These are phyloP conservation scores for Hepsetus odoe DNA, from an alignment of 2,113 vertebrate genomes.

Conservation along the genomic window DNA sequence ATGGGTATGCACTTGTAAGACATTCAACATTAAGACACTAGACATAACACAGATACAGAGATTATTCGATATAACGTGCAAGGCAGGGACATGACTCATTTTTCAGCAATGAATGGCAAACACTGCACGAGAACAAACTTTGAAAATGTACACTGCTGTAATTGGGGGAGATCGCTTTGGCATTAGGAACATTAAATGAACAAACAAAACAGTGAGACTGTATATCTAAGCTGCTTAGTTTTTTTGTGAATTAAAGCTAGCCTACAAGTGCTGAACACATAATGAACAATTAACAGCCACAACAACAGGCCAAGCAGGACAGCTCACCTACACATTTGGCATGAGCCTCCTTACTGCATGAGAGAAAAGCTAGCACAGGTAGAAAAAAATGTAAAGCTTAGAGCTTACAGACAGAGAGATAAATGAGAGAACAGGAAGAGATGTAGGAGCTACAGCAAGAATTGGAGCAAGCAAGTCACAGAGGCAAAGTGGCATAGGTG, in stretches of 20 bases:
- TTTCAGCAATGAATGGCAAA: neutral
- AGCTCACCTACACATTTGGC: slow-evolving; percentile 65
- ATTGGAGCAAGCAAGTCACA: neutral
- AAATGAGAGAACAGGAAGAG: slow-evolving; percentile 42
- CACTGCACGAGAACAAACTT: neutral
- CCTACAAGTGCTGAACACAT: neutral
- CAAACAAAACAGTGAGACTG: neutral
- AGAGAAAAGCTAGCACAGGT: slow-evolving; percentile 73
- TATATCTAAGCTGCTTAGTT: too few species aligned
- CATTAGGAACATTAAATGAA: neutral
- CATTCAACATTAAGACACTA: neutral
- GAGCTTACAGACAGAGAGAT: slow-evolving; percentile 58
- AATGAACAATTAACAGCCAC: neutral
- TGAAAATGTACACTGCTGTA: neutral
- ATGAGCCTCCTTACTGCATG: slow-evolving; percentile 64
- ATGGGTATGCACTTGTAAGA: neutral
- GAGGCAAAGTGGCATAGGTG: slow-evolving; percentile 3
- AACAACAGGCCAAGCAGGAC: slow-evolving; percentile 48
- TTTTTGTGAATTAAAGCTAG: too few species aligned
- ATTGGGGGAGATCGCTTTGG: neutral
- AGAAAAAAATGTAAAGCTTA: slow-evolving; percentile 53
- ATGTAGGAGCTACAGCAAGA: slow-evolving; percentile 46
- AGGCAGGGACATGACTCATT: neutral
- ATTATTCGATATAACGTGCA: neutral
- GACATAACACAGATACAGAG: neutral